A percentile compares a stretch with the other conserved stretches of the same genome.
Conservation (phyloP, 2,113 vertebrate genomes). For the Eira barbara region DNA sequence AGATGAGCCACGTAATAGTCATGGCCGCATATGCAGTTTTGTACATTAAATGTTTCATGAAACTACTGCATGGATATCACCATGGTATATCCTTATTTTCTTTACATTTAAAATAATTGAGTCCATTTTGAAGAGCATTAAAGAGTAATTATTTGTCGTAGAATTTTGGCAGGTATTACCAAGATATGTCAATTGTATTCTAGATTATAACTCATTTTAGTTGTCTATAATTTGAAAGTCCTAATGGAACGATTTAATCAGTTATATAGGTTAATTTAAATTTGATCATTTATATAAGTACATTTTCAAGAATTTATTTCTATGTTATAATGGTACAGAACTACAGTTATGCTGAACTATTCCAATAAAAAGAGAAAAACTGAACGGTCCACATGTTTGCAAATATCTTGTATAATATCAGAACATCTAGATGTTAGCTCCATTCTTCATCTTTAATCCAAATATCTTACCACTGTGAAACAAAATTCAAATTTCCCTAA, state of each 20-base stretch:
- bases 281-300: not conserved
- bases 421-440: not conserved
- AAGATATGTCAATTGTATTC: not conserved
- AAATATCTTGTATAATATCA: not conserved
- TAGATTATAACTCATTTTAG: not conserved
- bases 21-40: not conserved
- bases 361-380: not conserved
- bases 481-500: conserved; percentile 5
- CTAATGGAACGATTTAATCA: not conserved
- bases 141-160: conserved; percentile 13
- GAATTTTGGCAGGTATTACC: conserved; percentile 14
- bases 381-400: not conserved
- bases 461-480: not conserved
- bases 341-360: not conserved
- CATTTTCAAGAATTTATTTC: conserved; percentile 31
- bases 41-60: not conserved
- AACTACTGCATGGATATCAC: not conserved
- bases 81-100: not conserved
- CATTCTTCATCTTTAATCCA: conserved; percentile 2
- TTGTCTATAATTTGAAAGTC: not conserved
- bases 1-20: not conserved
- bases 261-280: not conserved
- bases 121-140: conserved; percentile 7
- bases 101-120: conserved; percentile 1
- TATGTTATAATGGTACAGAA: not conserved